phyloP scores from a whole-genome alignment of 2,888 invertebrate species.

The Apotomis betuletana region DNA sequence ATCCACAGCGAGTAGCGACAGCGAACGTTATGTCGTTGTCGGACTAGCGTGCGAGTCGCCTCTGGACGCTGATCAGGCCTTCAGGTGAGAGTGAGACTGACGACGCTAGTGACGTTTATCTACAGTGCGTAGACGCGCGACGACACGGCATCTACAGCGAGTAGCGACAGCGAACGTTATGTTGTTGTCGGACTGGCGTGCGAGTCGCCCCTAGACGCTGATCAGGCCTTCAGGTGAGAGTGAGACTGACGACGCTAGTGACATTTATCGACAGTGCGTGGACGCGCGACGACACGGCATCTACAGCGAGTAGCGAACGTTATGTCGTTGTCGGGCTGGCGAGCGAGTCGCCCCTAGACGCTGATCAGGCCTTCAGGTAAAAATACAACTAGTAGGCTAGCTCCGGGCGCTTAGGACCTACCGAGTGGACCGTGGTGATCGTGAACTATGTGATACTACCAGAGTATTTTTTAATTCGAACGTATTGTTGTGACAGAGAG shows the following conservation, averaged over 20 bases:
- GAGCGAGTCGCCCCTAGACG: constrained; percentile 86
- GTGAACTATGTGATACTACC: too few relatives aligned
- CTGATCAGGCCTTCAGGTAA: not conserved
- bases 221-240: constrained; percentile 86
- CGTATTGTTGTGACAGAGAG: constrained; percentile 64
- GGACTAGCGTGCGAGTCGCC: constrained; percentile 86
- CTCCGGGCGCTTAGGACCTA: not conserved
- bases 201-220: constrained; percentile 86
- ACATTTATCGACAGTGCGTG: constrained; percentile 92
- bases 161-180: constrained; percentile 94
- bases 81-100: too few relatives aligned
- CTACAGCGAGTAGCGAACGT: constrained; percentile 93
- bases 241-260: constrained; percentile 88
- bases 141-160: constrained; percentile 91
- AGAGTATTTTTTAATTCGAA: too few relatives aligned
- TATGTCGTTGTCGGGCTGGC: constrained; percentile 89
- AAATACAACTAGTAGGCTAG: too few relatives aligned
- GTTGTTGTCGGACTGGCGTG: constrained; percentile 88
- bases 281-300: constrained; percentile 88
- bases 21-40: constrained; percentile 88
- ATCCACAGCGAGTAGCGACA: constrained; percentile 78
- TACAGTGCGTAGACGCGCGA: constrained; percentile 91
- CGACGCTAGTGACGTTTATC: constrained; percentile 91
- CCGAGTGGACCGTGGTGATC: too few relatives aligned
- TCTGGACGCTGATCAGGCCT: constrained; percentile 74